Percentiles rank a stretch among this genome's conserved stretches.
Evolutionary conservation across 2,888 invertebrate species (phyloP).

Genomic region (Antitype chi): DNA sequence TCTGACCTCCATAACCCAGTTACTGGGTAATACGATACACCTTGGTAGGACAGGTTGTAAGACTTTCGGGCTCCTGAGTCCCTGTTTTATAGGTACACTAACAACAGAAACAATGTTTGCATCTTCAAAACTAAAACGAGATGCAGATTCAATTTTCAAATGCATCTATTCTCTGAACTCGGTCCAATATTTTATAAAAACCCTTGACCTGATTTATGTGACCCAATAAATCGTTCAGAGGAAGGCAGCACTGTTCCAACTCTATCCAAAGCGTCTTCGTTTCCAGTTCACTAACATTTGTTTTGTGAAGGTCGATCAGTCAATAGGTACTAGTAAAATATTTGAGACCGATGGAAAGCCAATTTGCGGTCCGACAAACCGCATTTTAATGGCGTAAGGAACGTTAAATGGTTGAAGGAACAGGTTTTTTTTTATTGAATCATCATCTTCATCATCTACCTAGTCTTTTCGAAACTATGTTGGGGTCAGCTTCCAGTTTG

Average conservation of each 20-base stretch:
- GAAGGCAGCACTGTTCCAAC: background rate
- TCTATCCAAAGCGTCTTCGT: slow-evolving; percentile 14
- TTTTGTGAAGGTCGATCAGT: background rate
- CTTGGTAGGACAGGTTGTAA: background rate
- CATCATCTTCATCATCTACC: background rate
- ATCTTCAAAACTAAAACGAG: background rate
- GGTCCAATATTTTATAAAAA: background rate
- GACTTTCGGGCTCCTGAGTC: background rate
- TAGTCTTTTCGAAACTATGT: no score
- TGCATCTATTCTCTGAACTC: background rate
- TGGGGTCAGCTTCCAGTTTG: no score
- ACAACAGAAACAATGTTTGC: background rate
- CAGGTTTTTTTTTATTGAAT: background rate
- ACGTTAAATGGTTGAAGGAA: no score
- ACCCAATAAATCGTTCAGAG: slow-evolving; percentile 17
- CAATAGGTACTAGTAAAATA: background rate
- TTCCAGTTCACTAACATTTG: slow-evolving; percentile 37
- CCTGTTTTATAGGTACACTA: no score
- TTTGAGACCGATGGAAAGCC: background rate
- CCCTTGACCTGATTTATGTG: slow-evolving; percentile 22
- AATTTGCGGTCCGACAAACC: background rate
- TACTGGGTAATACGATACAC: background rate
- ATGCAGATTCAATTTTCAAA: background rate
- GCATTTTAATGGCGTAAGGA: no score
- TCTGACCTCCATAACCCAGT: background rate